Evolutionary conservation across 2,888 invertebrate species (phyloP).

Genomic region (Idaea straminata): DNA sequence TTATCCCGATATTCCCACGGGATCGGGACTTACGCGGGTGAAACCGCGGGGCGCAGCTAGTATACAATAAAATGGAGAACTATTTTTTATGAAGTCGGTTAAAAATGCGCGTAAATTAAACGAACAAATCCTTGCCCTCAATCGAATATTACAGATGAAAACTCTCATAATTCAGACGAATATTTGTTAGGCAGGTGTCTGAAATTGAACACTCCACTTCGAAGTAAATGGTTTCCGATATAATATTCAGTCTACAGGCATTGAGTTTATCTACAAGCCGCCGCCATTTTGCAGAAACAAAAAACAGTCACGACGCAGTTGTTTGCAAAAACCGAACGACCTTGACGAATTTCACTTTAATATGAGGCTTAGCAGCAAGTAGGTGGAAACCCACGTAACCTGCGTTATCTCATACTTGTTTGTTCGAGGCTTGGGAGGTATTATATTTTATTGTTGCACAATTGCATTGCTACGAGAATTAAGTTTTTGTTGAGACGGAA

Average conservation of each 20-base stretch:
- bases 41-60: too few relatives aligned
- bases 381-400: neutral
- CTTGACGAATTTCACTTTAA: constrained; percentile 35
- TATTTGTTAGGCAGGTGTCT: too few relatives aligned
- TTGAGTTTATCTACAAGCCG: neutral
- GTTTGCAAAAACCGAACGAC: constrained; percentile 32
- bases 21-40: too few relatives aligned
- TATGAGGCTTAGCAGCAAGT: neutral
- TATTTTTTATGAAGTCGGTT: too few relatives aligned
- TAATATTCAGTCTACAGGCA: neutral
- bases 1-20: too few relatives aligned
- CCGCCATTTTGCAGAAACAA: neutral
- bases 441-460: neutral
- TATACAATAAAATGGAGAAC: too few relatives aligned
- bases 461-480: neutral
- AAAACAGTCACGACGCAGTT: constrained; percentile 11
- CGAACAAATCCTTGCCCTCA: too few relatives aligned
- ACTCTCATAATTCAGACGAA: too few relatives aligned
- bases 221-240: too few relatives aligned
- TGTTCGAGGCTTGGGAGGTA: neutral
- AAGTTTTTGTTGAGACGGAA: constrained; percentile 6
- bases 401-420: neutral
- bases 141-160: too few relatives aligned
- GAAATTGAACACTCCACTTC: too few relatives aligned
- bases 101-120: too few relatives aligned